phyloP scores from a whole-genome alignment of 92 coral and sea anemone genomes.

The Heliopora coerulea region DNA sequence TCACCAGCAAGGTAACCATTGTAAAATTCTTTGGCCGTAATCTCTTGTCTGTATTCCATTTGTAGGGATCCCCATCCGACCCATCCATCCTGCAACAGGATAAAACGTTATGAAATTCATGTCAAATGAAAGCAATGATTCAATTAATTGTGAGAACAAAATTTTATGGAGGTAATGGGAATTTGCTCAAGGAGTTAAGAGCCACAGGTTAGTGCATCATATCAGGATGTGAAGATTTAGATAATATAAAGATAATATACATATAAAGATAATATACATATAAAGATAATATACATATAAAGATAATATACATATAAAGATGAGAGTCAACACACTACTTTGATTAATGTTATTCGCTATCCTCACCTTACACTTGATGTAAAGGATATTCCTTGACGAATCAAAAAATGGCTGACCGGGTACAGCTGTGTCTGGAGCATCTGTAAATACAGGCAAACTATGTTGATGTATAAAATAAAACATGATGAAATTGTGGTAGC shows the following conservation, averaged over 20 bases:
- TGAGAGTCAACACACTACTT: too few species aligned
- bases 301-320: too few species aligned
- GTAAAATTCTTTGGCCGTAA: conserved; percentile 75
- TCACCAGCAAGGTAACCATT: conserved; percentile 66
- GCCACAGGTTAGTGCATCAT: too few species aligned
- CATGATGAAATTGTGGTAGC: too few species aligned
- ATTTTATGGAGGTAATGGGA: background rate
- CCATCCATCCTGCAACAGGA: conserved; percentile 77
- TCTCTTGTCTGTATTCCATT: conserved; percentile 76
- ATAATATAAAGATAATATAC: too few species aligned
- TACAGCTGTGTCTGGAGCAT: conserved; percentile 4
- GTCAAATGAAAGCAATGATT: background rate
- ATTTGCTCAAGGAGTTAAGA: too few species aligned
- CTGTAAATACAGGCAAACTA: background rate
- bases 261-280: too few species aligned
- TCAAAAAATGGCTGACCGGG: conserved; percentile 17
- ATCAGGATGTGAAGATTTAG: too few species aligned
- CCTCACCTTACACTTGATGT: conserved; percentile 26
- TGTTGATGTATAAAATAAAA: background rate
- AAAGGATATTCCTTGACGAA: conserved; percentile 8
- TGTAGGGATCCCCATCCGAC: conserved; percentile 78
- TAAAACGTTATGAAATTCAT: background rate
- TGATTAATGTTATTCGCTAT: too few species aligned
- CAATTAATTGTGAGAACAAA: background rate
- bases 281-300: too few species aligned